Evolutionary conservation across 2,113 vertebrate species (phyloP), one percentile per base, ranked within the genome.

Genomic region (Azemiops feae): DNA sequence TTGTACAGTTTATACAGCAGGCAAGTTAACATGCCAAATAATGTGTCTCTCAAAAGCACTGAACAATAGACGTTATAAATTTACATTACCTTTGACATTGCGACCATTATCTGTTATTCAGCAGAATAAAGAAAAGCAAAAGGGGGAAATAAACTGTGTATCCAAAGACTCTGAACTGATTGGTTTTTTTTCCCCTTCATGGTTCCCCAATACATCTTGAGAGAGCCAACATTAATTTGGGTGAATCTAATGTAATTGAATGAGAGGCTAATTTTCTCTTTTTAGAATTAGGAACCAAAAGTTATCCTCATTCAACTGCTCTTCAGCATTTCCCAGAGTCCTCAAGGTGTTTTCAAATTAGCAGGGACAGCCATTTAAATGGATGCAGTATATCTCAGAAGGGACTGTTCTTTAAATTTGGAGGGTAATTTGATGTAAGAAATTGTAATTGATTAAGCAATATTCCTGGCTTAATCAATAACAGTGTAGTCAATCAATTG

Each of bases 81-180:
- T 96, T 98, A 98, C 97, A 92, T 99, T 99, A 99, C 99, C 99
- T 99, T 98, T 99, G 94, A 99, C 97, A 98, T 97, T 98, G 97
- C 98, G 98, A 96, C 99, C 99, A 97, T 99, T 99, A 97, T 99
- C 99, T 99, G 98, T 97, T 98, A 97, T 97, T 97, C 96, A 98
- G 98, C 97, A 95, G 93, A 96, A 95, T 93, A 97, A 95, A 95
- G 95, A 94, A 96, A 97, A 95, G 95, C 96, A 98, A 96, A 98
- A 94, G 91, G 54, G 98, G 16, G 85, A 97, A 95, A 97, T 97
- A 98, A 97, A 98, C 97, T 97, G 96, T 94, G 69, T 92, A 94
- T 95, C 92, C 93, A 93, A 96, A 92, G 96, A 96, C 94, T 58
- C 54, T 93, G 89, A 87, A 95, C 25, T 89, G 52, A 91, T 50